Percentiles rank a stretch among this genome's conserved stretches.
These are phyloP conservation scores for Apis laboriosa DNA, from an alignment of 1,140 invertebrate species.

Conservation along the genomic window DNA sequence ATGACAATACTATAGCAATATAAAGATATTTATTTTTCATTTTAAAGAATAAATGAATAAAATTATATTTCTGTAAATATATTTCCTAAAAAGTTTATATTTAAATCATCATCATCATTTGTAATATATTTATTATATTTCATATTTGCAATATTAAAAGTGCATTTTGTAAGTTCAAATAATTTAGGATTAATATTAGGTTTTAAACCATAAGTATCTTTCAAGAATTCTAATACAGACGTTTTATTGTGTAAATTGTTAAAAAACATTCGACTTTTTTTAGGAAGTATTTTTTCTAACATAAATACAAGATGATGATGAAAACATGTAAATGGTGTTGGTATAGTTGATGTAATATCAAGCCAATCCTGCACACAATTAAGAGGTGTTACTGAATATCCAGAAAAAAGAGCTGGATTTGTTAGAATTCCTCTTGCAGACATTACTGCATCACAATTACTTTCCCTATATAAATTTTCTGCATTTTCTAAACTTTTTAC, in stretches of 20 bases:
- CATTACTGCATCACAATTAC: conserved; percentile 93
- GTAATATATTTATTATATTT: conserved; percentile 31
- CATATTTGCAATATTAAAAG: conserved; percentile 38
- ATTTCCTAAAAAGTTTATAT: conserved; percentile 31
- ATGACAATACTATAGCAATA: too few relatives aligned
- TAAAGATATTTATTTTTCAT: background rate
- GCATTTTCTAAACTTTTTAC: conserved; percentile 88
- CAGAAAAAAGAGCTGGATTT: conserved; percentile 94
- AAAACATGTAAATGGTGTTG: conserved; percentile 87
- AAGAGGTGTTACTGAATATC: conserved; percentile 85
- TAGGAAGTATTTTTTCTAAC: conserved; percentile 90
- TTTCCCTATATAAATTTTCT: conserved; percentile 83
- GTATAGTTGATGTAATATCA: conserved; percentile 82
- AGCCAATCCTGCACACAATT: conserved; percentile 94
- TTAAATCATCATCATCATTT: conserved; percentile 35
- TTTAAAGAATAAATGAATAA: background rate
- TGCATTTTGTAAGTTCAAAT: conserved; percentile 72
- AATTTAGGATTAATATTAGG: conserved; percentile 59
- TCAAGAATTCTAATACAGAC: conserved; percentile 87
- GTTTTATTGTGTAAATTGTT: conserved; percentile 88
- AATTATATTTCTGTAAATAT: conserved; percentile 45
- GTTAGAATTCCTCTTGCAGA: conserved; percentile 92
- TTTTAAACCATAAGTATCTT: conserved; percentile 79
- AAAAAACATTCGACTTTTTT: conserved; percentile 87
- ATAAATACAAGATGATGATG: conserved; percentile 98